A percentile compares a stretch with the other conserved stretches of the same genome.
phyloP scores from a whole-genome alignment of 2,797 vertebrate species.

The Threskiornis aethiopicus region DNA sequence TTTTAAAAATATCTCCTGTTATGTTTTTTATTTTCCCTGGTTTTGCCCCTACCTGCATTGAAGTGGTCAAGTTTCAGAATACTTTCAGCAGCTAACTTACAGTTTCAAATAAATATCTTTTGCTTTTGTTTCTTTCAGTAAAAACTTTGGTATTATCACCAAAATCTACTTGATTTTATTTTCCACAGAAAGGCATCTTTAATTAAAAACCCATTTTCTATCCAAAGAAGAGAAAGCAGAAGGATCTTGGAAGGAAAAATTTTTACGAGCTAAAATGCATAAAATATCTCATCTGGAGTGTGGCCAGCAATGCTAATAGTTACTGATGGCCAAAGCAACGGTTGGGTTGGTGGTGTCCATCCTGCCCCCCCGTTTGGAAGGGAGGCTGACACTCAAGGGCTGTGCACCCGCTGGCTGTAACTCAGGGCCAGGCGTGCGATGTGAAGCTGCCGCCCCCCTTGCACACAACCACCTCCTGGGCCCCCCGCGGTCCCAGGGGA shows the following conservation, averaged over 20 bases:
- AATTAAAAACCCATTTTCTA: background rate
- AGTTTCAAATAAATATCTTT: background rate
- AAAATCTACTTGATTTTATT: background rate
- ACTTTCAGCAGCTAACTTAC: background rate
- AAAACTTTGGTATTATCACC: background rate
- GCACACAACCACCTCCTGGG: background rate
- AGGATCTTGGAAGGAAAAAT: background rate
- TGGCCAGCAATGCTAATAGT: background rate
- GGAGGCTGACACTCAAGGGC: background rate
- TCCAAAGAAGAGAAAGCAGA: background rate
- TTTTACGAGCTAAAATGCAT: background rate
- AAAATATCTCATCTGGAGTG: background rate
- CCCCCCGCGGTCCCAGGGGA: accelerated
- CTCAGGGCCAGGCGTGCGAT: accelerated
- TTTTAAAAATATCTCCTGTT: background rate
- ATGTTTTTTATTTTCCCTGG: background rate
- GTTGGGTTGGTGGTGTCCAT: background rate
- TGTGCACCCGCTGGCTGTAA: background rate
- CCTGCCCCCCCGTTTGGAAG: accelerated
- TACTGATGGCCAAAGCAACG: background rate
- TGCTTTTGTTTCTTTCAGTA: background rate
- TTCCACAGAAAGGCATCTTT: background rate
- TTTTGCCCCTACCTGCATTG: background rate
- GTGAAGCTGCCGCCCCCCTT: background rate
- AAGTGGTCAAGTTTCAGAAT: background rate